Base-by-base conservation (phyloP, 2,113 vertebrate species). In the Alligator mississippiensis region DNA sequence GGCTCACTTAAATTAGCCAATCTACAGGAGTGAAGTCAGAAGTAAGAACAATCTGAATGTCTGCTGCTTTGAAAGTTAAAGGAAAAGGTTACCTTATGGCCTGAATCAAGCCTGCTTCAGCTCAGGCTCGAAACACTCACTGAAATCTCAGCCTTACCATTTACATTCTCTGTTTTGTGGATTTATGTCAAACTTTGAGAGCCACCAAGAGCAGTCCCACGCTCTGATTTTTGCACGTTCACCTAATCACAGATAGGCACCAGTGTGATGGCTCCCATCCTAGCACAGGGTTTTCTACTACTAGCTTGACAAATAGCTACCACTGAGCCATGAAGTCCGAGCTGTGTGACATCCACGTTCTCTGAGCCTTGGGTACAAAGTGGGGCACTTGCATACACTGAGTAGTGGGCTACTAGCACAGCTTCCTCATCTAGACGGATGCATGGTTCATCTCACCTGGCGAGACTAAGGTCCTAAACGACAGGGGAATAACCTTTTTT, bases 31-130 rank as follows among this genome's bases (percentile, higher is more conserved):
- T 77, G 80, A 94, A 87, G 93, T 95, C 92, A 6, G 93, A 82
- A 87, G 88, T 90, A 72, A 94, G 92, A 94, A 83, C 80, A 82
- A 77, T 92, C 80, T 22, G 87, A 92, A 60, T 59, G 54, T 4
- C 2, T 88, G 76, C 64, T 34, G 24, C 89, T 90, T 75, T 92
- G 77, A 62, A 88, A 66, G 80, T 28, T 87, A 47, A 94, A 72
- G 75, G 76, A 94, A 88, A 82, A 86, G 72, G 28, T 93, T 96
- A 66, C 63, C 82, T 95, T 70, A 88, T 93, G 85, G 87, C 89
- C 92, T 59, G 83, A 62, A 94, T 95, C 94, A 94, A 90, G 94
- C 88, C 95, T 94, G 66, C 93, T 94, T 96, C 96, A 96, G 93
- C 93, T 90, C 94, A 78, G 95, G 96, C 94, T 95, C 92, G 95